Evolutionary conservation across 23 tunicate genomes (phyloP), one percentile per base, ranked within the genome.

Genomic region (Corella eumyota): DNA sequence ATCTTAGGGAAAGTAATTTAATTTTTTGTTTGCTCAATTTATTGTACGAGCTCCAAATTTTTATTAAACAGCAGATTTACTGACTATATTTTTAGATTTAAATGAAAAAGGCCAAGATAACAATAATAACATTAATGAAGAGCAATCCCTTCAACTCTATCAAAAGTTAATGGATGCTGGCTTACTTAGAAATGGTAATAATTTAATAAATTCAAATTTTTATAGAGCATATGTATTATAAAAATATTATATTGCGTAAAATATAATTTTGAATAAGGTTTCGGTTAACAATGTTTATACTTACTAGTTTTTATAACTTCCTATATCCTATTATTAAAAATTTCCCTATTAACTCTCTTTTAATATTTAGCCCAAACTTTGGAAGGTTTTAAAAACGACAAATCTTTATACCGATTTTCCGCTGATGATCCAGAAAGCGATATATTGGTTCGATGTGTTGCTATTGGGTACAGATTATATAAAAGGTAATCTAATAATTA

Each of bases 111-210:
- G n/a, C n/a, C n/a, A n/a, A n/a, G n/a, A n/a, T n/a, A n/a, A n/a
- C n/a, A n/a, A n/a, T n/a, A 40, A 11, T 9, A 40, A 40, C 48
- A 40, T 67, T 11, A 61, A 70, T 28, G 80, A 74, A 55, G 20
- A 30, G 25, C 70, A 74, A n/a, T 70, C 71, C 6, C 13, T 51
- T 30, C 45, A 56, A 24, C 26, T 74, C 44, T 74, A 17, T 49
- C 80, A 74, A 38, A 74, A 74, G 35, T 49, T 74, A n/a, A 74
- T 74, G 80, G 80, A 74, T 74, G 80, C 80, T 36, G 80, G 80
- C 32, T 45, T 74, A 30, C 44, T 74, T 0, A 31, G 56, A 40
- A 74, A 74, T 74, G 80, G 80, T 74, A 37, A 52, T 2, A 4
- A 1, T 17, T 59, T 19, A n/a, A n/a, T n/a, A n/a, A n/a, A n/a